phyloP scores from a whole-genome alignment of 2,113 vertebrate genomes.

The Mola mola region DNA sequence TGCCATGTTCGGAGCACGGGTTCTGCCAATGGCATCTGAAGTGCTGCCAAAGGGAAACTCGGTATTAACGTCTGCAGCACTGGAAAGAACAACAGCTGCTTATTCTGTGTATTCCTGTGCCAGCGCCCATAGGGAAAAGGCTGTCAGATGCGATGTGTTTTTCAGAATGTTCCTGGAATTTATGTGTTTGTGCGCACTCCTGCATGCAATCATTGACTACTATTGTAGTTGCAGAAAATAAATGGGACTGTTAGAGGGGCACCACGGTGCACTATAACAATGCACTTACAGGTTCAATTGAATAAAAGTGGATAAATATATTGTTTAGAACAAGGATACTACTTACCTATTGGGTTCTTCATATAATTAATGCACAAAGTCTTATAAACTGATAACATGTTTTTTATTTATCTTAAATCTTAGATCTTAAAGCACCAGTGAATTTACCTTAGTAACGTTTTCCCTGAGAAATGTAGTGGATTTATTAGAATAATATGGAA shows the following conservation, averaged over 20 bases:
- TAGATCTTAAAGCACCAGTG: no score
- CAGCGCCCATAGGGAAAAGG: slow-evolving; percentile 35
- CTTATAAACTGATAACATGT: no score
- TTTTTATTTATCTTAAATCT: no score
- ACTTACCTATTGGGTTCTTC: no score
- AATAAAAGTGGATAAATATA: no score
- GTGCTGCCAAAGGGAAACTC: slow-evolving; percentile 58
- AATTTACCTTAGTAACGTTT: no score
- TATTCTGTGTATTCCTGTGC: slow-evolving; percentile 49
- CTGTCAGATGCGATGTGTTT: slow-evolving; percentile 40
- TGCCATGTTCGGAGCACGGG: slow-evolving; percentile 40
- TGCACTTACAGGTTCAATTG: no score
- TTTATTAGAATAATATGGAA: not conserved
- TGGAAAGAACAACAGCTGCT: slow-evolving; percentile 65
- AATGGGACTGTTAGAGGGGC: no score
- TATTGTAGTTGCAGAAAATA: not conserved
- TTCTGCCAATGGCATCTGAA: slow-evolving; percentile 58
- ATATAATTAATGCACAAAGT: no score
- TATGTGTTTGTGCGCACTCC: slow-evolving; percentile 12
- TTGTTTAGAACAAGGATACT: no score
- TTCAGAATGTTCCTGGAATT: slow-evolving; percentile 31
- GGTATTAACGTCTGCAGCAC: slow-evolving; percentile 39
- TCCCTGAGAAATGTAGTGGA: not conserved
- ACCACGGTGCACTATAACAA: no score
- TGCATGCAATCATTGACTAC: not conserved